Base-by-base conservation (phyloP, 2,888 invertebrate genomes). In the Drosophila testacea region DNA sequence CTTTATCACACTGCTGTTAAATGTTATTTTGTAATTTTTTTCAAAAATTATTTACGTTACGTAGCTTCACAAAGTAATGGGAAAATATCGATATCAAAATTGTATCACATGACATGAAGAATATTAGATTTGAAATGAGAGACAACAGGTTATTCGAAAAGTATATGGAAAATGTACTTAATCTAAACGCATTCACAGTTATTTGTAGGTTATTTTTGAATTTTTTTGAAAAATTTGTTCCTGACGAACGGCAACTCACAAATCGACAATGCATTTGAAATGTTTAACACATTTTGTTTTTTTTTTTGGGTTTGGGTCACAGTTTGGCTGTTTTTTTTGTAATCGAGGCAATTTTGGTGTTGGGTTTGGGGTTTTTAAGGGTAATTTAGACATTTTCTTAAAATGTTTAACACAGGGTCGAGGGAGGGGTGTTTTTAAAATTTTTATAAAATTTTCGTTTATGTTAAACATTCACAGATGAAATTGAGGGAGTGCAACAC, bases 401-500 rank as follows among this genome's bases (percentile, higher is more conserved):
- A 76, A 76, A 76, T 76, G 79, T 73, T 60, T 75, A 78, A 73
- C 68, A 78, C 73, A 73, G 73, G 30, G 50, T 28, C 38, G 36
- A 30, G 46, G 6, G 16, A 3, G 10, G 6, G 13, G 36, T 30
- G 4, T 10, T 61, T 63, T 63, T 34, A 13, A 51, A 83, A 87
- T 84, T 81, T 87, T 87, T 75, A 65, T 34, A 74, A 78, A 87
- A 87, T 87, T 87, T 67, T 56, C 7, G 69, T 73, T 69, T 57
- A 54, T 55, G 50, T 65, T 76, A 71, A 79, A 79, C 72, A 62
- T 27, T 83, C 77, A 83, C 76, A 87, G 80, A 63, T 52, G 30
- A 47, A 47, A 55, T 55, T 46, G 13, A 9, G 38, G 47, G 41
- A 64, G 55, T 66, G 44, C 63, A 44, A 44, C 36, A 44, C 61